Conservation (phyloP, 2,797 vertebrate genomes). For the Chelonia mydas region DNA sequence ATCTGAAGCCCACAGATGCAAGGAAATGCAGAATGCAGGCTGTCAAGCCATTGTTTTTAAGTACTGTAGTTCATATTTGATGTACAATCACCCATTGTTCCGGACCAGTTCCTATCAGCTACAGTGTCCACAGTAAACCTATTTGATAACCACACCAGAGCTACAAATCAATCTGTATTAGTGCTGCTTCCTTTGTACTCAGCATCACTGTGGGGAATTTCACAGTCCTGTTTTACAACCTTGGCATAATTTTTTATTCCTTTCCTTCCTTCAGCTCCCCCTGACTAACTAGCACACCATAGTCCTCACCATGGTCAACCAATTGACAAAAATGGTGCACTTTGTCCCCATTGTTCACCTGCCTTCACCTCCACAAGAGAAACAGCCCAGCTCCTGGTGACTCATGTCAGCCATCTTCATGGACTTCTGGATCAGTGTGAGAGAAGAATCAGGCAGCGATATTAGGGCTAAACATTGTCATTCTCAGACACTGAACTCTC, state of each 20-base stretch:
- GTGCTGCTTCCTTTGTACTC: not conserved
- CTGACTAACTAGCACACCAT: no score
- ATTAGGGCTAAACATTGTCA: not conserved
- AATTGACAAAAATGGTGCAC: no score
- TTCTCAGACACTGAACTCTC: not conserved
- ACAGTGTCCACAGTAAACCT: not conserved
- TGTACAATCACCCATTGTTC: not conserved
- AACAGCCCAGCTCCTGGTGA: no score
- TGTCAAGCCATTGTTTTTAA: not conserved
- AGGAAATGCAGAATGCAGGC: not conserved
- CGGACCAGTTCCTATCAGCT: not conserved
- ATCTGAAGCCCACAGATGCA: not conserved
- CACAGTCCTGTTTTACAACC: not conserved
- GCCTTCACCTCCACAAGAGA: no score
- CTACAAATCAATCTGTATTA: not conserved
- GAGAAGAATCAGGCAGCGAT: not conserved
- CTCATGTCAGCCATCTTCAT: no score
- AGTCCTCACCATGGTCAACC: no score
- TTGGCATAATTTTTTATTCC: not conserved
- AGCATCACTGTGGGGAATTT: not conserved
- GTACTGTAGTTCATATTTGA: not conserved
- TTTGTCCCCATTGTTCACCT: no score
- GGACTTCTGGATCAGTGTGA: not conserved
- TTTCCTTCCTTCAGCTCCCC: not conserved
- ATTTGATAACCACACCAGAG: not conserved